These are phyloP conservation scores for Polydesmus complanatus DNA, from an alignment of 2,888 invertebrate species.

Conservation along the genomic window DNA sequence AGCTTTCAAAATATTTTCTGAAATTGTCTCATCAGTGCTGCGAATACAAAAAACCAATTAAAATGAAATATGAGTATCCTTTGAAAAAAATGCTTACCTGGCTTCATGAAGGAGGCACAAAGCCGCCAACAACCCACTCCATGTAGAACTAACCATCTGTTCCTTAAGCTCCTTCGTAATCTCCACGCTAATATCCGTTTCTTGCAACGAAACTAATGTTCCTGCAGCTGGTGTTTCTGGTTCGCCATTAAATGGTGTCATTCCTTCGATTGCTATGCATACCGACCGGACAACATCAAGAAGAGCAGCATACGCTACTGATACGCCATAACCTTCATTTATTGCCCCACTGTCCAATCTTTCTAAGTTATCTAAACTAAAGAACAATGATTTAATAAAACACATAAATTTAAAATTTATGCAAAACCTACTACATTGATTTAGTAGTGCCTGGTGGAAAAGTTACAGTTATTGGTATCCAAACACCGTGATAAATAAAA, in stretches of 20 bases:
- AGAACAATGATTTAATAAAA: conserved; percentile 20
- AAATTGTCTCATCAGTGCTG: conserved; percentile 82
- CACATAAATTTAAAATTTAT: not conserved
- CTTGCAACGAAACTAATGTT: not conserved
- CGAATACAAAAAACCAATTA: not conserved
- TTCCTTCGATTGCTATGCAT: conserved; percentile 50
- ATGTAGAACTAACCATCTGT: conserved; percentile 80
- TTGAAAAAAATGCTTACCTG: conserved; percentile 37
- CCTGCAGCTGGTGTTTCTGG: conserved; percentile 4
- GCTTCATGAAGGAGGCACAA: conserved; percentile 84
- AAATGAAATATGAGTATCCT: not conserved
- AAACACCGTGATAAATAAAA: conserved; percentile 82
- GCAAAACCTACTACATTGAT: conserved; percentile 67
- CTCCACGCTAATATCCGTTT: not conserved
- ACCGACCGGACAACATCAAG: conserved; percentile 80
- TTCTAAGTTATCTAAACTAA: conserved; percentile 87
- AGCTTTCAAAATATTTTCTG: conserved; percentile 79
- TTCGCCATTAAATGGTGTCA: conserved; percentile 36
- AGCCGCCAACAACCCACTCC: conserved; percentile 87
- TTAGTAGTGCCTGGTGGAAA: conserved; percentile 75
- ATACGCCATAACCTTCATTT: conserved; percentile 95
- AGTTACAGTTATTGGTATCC: conserved; percentile 74
- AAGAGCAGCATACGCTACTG: conserved; percentile 84
- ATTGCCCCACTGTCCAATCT: conserved; percentile 84
- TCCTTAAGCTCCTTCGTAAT: conserved; percentile 38